Conservation (phyloP, 2,797 vertebrate genomes). For the Falco columbarius region DNA sequence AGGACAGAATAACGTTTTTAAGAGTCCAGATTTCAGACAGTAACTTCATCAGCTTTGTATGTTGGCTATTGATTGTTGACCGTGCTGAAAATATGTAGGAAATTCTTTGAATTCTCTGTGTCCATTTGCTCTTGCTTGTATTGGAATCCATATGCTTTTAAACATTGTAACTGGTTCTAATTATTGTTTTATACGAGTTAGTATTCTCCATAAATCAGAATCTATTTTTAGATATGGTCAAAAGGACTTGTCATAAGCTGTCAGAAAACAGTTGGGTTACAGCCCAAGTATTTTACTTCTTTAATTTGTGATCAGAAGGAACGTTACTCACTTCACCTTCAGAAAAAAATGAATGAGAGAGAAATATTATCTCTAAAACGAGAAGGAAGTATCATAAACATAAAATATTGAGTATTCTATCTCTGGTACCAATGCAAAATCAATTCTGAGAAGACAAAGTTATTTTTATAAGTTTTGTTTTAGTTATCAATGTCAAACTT, state of each 20-base stretch:
- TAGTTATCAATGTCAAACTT: background rate
- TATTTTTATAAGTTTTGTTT: background rate
- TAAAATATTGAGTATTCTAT: background rate
- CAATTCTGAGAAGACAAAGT: background rate
- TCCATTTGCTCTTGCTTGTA: background rate
- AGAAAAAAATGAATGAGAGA: background rate
- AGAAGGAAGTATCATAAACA: background rate
- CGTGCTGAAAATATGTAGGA: background rate
- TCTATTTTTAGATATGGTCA: background rate
- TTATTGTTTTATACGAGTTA: background rate
- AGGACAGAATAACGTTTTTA: background rate
- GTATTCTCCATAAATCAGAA: background rate
- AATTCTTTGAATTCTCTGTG: background rate
- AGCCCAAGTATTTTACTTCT: background rate
- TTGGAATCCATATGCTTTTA: background rate
- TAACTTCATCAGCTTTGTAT: background rate
- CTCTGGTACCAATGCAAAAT: background rate
- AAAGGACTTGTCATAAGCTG: conserved; percentile 2
- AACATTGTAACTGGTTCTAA: background rate
- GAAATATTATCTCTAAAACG: background rate
- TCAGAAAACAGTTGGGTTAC: background rate
- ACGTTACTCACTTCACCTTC: background rate
- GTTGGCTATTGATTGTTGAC: background rate
- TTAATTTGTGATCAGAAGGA: background rate
- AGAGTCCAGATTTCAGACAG: background rate